A percentile compares a stretch with the other conserved stretches of the same genome.
These are phyloP conservation scores for Diadegma fenestrale DNA, from an alignment of 2,888 invertebrate genomes.

Conservation along the genomic window DNA sequence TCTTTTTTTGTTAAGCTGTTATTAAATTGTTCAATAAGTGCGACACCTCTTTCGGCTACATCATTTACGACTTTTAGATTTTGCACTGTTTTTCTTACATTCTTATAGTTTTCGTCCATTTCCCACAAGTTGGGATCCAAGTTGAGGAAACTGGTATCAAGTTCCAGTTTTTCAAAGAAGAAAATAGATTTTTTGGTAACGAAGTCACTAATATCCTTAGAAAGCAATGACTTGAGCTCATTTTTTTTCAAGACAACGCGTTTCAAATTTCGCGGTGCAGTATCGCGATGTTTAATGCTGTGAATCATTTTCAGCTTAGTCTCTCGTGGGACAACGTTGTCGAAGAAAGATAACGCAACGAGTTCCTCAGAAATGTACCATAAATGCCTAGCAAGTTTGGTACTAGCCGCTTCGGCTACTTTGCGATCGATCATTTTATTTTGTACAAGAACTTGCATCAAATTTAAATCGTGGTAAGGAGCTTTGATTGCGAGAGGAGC, in stretches of 20 bases:
- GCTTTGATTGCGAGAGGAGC: slow-evolving; percentile 53
- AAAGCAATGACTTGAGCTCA: neutral
- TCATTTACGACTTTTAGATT: slow-evolving; percentile 57
- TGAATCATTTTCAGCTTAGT: neutral
- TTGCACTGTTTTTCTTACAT: slow-evolving; percentile 32
- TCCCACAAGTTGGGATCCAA: slow-evolving; percentile 44
- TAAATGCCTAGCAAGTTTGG: neutral
- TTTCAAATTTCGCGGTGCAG: neutral
- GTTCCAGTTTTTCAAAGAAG: neutral
- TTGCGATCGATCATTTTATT: slow-evolving; percentile 32
- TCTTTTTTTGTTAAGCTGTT: slow-evolving; percentile 71
- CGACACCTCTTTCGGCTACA: slow-evolving; percentile 57
- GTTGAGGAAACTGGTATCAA: neutral
- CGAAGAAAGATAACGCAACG: neutral
- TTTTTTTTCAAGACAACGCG: neutral
- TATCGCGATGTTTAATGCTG: neutral
- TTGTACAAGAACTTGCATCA: slow-evolving; percentile 22
- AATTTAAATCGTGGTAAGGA: slow-evolving; percentile 52
- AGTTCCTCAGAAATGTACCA: neutral
- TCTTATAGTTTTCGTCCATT: slow-evolving; percentile 9
- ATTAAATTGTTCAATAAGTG: slow-evolving; percentile 69
- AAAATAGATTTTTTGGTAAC: neutral
- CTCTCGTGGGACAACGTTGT: neutral
- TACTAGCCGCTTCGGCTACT: neutral
- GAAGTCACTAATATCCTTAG: neutral